Percentiles rank a stretch among this genome's conserved stretches.
Conservation (phyloP, 2,888 invertebrate species). For the Ctenicera cuprea region DNA sequence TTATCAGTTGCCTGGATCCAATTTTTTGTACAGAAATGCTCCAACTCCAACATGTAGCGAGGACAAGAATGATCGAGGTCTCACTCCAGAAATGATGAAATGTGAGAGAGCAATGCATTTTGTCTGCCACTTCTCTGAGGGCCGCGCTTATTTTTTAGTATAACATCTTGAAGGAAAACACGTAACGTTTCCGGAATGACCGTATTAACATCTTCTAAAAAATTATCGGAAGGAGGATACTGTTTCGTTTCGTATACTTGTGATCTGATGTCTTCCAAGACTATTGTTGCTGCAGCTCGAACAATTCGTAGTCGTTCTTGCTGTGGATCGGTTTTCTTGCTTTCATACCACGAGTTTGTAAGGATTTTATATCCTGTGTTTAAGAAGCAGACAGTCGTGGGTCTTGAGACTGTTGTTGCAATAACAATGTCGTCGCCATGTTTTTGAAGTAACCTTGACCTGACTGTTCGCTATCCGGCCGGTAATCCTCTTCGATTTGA, state of each 20-base stretch:
- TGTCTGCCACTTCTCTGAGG: neutral
- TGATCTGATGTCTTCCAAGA: slow-evolving; percentile 6
- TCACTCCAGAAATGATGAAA: neutral
- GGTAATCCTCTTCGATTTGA: slow-evolving; percentile 23
- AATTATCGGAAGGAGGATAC: neutral
- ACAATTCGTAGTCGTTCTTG: slow-evolving; percentile 27
- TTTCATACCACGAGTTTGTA: neutral
- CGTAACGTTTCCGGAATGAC: slow-evolving; percentile 15
- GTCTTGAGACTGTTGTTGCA: neutral
- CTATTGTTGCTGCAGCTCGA: neutral
- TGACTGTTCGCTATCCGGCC: neutral
- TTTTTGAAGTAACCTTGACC: neutral
- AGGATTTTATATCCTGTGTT: slow-evolving; percentile 21
- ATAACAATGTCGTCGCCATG: slow-evolving; percentile 16
- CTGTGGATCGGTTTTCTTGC: neutral
- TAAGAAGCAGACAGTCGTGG: slow-evolving; percentile 28
- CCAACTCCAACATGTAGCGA: neutral
- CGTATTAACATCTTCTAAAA: neutral
- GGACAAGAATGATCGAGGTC: neutral
- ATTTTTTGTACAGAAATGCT: slow-evolving; percentile 3
- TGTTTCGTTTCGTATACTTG: neutral
- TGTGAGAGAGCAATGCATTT: slow-evolving; percentile 10
- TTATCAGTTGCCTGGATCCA: slow-evolving; percentile 2
- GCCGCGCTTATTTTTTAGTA: slow-evolving; percentile 14
- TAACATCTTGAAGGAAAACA: neutral